Percentiles rank a stretch among this genome's conserved stretches.
Evolutionary conservation across 2,888 invertebrate genomes (phyloP).

Genomic region (Zygothrica quintamaculata): DNA sequence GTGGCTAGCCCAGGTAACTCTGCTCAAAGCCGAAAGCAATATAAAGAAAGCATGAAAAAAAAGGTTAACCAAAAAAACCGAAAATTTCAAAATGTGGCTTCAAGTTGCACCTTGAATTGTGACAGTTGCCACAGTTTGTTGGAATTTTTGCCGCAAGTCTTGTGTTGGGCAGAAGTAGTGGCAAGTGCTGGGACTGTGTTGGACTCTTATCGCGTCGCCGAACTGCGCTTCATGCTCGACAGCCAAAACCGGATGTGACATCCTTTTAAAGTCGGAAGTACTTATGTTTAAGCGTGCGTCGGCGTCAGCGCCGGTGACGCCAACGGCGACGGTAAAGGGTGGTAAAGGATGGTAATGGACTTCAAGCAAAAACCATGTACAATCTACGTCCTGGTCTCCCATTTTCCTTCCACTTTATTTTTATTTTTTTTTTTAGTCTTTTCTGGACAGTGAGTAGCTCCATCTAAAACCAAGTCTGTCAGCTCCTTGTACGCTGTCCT

Average conservation of each 20-base stretch:
- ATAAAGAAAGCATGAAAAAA: no score
- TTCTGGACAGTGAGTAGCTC: constrained; percentile 30
- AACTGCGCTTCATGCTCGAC: constrained; percentile 75
- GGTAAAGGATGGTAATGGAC: no score
- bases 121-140: constrained; percentile 19
- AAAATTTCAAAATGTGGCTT: no score
- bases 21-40: no score
- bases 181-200: constrained; percentile 2
- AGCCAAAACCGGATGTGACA: constrained; percentile 83
- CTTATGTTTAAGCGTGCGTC: constrained; percentile 83
- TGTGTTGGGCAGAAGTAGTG: constrained; percentile 1
- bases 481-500: constrained; percentile 32
- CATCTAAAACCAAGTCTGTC: constrained; percentile 21
- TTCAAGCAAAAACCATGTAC: constrained; percentile 39
- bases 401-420: no score
- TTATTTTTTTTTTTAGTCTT: no score
- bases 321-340: not conserved
- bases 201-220: constrained; percentile 74
- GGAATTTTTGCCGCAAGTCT: constrained; percentile 7
- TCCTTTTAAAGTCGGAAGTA: constrained; percentile 85
- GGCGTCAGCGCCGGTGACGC: constrained; percentile 33
- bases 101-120: constrained; percentile 62
- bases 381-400: constrained; percentile 29
- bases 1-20: no score
- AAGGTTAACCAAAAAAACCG: no score